Evolutionary conservation across 2,888 invertebrate species (phyloP), one percentile per base, ranked within the genome.

Genomic region (Eristalis pertinax): DNA sequence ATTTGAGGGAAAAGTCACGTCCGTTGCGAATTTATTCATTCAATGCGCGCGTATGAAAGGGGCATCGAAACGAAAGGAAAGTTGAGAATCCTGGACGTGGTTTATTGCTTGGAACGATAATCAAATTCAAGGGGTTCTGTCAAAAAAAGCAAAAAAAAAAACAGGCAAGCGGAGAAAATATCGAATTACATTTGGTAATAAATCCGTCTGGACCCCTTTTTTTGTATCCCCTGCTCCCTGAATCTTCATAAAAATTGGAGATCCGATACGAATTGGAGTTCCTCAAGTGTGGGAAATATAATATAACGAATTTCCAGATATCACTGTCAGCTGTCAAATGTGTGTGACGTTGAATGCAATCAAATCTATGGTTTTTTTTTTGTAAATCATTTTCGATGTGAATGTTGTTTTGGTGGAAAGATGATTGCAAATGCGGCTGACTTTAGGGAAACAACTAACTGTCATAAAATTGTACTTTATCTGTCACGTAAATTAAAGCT

Each of bases 1-100:
- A 69, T 84, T 60, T 60, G 26, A 7, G 26, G 41, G n/a, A 26
- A 84, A 79, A 69, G 84, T 84, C 84, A 84, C 84, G 84, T 84
- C 43, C 84, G 70, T 74, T 1, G 64, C 35, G 69, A 69, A 79
- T 84, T 74, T 74, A 79, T 84, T 74, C 64, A 15, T 70, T 70
- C 60, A 35, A 70, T 29, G 70, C 19, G 63, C 56, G 32, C 58
- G 38, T 64, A 26, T 41, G 22, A 26, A 19, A 41, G 43, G 70
- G 26, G 10, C 19, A 26, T n/a, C 13, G 32, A 35, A 26, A 50
- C 35, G 70, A 60, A 60, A 58, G 22, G 35, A 22, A 60, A 60
- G 56, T 15, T 26, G 29, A 60, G 60, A 60, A 29, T 73, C 60
- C 65, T 79, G n/a, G 64, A 29, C 43, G 19, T 29, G 26, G 43